Evolutionary conservation across 2,888 invertebrate genomes (phyloP).

Genomic region (Cremastinae sp.): DNA sequence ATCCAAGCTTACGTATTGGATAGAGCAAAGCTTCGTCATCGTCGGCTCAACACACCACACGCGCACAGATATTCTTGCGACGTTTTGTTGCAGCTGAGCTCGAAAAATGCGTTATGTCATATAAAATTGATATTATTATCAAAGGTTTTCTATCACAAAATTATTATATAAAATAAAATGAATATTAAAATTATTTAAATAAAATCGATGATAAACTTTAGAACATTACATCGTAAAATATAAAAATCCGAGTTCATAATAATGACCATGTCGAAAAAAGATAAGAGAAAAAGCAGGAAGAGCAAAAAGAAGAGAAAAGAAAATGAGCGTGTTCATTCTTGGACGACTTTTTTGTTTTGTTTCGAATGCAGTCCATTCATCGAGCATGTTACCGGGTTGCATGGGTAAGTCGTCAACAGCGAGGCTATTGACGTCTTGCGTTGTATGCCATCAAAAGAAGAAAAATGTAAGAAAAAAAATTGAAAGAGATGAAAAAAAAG

Average conservation of each 20-base stretch:
- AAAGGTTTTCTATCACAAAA: too few relatives aligned
- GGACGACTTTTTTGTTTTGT: neutral
- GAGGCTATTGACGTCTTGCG: too few relatives aligned
- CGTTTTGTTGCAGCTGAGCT: constrained; percentile 21
- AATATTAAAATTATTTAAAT: too few relatives aligned
- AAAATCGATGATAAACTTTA: too few relatives aligned
- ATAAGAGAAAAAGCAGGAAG: neutral
- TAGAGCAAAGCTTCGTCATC: constrained; percentile 50
- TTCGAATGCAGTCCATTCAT: too few relatives aligned
- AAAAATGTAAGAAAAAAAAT: neutral
- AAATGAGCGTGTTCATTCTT: neutral
- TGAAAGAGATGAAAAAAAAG: neutral
- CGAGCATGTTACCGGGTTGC: too few relatives aligned
- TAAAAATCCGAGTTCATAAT: neutral
- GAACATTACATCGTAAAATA: too few relatives aligned
- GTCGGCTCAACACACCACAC: constrained; percentile 10
- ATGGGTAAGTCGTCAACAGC: too few relatives aligned
- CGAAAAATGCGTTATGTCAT: too few relatives aligned
- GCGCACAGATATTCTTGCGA: constrained; percentile 6
- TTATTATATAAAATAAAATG: too few relatives aligned
- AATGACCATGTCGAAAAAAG: neutral
- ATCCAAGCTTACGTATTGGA: constrained; percentile 60
- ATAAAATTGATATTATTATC: too few relatives aligned
- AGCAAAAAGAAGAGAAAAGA: neutral
- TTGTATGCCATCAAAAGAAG: too few relatives aligned